Base-by-base conservation (phyloP, 2,113 vertebrate species). In the Madoqua kirkii region DNA sequence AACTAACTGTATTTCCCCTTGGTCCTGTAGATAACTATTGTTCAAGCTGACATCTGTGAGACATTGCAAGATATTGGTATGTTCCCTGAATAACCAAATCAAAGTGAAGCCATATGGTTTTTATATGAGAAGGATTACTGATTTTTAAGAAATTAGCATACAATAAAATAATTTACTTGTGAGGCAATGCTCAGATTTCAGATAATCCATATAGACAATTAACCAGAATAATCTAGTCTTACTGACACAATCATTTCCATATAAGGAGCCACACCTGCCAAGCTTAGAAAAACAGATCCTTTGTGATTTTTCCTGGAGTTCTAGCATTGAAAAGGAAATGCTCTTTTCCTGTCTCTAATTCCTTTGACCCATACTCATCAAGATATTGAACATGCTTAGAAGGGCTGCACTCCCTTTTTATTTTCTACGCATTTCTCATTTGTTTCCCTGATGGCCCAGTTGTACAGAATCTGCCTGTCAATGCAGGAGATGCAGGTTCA, bases 161-260 rank as follows among this genome's bases (percentile, higher is more conserved):
- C 54, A 94, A 93, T 95, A 95, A 97, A 87, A 98, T 89, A 96
- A 95, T 64, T 97, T 93, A 78, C 0, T 3, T 43, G 14, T 83
- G 96, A 96, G 45, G 59, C 97, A 96, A 84, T 91, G 91, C 79
- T 94, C 50, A 96, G 96, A 96, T 98, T 93, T 95, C 94, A 97
- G 94, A 96, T 97, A 97, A 97, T 36, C 60, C 96, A 89, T 54
- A 59, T 62, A 93, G 55, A 83, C 60, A 93, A 96, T 95, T 95
- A 97, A 92, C 62, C 86, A 89, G 93, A 94, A 95, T 93, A 94
- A 97, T 93, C 83, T 83, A 86, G 67, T 91, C 64, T 97, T 86
- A 93, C 89, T 87, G 78, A 96, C 79, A 95, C 88, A 91, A 83
- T 91, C 71, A 83, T 97, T 97, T 97, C 96, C 97, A 85, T 45